Conservation (phyloP, 2,113 vertebrate species). For the Pseudopodoces humilis region DNA sequence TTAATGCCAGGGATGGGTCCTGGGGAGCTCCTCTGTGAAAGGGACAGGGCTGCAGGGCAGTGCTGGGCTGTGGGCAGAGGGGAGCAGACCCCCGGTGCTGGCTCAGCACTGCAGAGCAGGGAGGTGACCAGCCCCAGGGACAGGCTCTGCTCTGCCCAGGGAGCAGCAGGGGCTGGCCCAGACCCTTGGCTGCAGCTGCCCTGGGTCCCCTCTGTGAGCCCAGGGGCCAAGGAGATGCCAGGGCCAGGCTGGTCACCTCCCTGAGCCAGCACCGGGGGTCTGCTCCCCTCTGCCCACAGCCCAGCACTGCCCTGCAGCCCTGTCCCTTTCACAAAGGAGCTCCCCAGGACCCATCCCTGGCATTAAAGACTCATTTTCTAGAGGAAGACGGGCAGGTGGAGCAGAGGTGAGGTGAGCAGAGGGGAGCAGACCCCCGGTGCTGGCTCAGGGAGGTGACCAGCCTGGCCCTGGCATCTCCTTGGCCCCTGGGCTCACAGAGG, state of each 20-base stretch:
- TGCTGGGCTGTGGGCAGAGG: not conserved
- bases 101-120: not conserved
- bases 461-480: not conserved
- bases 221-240: too few relatives aligned
- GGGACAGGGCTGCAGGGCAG: not conserved
- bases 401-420: not conserved
- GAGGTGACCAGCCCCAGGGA: fast-evolving
- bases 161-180: too few relatives aligned
- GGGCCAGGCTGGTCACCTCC: fast-evolving
- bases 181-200: too few relatives aligned
- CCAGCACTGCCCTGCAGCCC: not conserved
- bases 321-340: not conserved
- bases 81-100: not conserved
- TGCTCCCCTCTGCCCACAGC: not conserved
- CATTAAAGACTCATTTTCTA: not conserved
- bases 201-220: too few relatives aligned
- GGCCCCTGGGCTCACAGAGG: not conserved
- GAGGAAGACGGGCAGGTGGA: not conserved
- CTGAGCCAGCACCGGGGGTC: not conserved
- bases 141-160: too few relatives aligned
- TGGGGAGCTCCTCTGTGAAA: not conserved
- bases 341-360: not conserved
- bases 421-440: not conserved
- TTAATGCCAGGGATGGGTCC: not conserved
- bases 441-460: too few relatives aligned